Evolutionary conservation across 2,113 vertebrate species (phyloP).

Genomic region (Phyllopteryx taeniolatus): DNA sequence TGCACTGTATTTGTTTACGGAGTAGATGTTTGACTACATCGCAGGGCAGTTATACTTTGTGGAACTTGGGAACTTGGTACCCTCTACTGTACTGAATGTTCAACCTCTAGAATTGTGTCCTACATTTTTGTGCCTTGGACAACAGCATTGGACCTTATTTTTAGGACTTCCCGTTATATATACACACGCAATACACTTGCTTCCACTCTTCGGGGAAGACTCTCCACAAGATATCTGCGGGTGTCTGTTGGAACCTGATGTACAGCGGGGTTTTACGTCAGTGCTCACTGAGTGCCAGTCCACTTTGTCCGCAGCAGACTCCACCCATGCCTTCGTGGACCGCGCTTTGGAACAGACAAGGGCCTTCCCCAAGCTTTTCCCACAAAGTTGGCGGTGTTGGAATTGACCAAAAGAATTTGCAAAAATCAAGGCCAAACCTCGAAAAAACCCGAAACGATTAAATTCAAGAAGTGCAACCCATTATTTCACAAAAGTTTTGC

Average conservation of each 20-base stretch:
- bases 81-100: too few relatives aligned
- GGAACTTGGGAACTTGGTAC: too few relatives aligned
- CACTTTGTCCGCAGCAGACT: background rate
- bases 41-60: background rate
- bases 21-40: too few relatives aligned
- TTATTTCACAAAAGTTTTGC: background rate
- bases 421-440: background rate
- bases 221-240: background rate
- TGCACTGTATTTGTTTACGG: too few relatives aligned
- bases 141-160: background rate
- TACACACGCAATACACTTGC: background rate
- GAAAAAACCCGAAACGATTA: background rate
- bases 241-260: background rate
- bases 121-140: background rate
- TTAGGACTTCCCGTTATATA: background rate
- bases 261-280: background rate
- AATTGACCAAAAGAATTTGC: conserved; percentile 1
- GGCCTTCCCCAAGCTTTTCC: conserved; percentile 1
- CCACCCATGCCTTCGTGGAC: background rate
- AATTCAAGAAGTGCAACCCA: background rate
- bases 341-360: background rate
- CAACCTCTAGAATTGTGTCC: background rate
- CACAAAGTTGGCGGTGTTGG: background rate
- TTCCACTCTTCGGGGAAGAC: background rate
- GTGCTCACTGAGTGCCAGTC: background rate